Conservation (phyloP, 2,888 invertebrate genomes). For the Machimus rusticus region DNA sequence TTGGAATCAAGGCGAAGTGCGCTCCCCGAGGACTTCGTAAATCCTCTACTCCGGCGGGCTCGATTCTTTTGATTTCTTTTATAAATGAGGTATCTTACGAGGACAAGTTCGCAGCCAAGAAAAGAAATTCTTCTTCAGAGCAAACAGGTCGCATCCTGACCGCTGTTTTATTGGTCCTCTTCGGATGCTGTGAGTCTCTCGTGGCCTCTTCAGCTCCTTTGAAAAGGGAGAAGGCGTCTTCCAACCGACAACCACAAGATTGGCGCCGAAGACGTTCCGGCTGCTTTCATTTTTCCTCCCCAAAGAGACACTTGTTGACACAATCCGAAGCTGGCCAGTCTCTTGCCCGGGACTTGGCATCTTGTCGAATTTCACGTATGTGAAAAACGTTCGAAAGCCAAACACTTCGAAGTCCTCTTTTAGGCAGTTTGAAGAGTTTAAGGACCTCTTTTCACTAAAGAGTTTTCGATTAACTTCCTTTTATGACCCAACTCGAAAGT, state of each 20-base stretch:
- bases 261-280: not conserved
- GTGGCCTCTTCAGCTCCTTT: slow-evolving; percentile 8
- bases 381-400: not conserved
- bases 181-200: not conserved
- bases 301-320: slow-evolving; percentile 31
- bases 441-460: not conserved
- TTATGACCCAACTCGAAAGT: not conserved
- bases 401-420: not conserved
- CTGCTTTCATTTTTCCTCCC: not conserved
- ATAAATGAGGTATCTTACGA: not conserved
- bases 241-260: slow-evolving; percentile 1
- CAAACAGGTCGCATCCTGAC: not conserved
- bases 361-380: not conserved
- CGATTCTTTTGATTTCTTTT: not conserved
- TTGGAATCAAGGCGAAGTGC: not conserved
- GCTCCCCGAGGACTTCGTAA: not conserved
- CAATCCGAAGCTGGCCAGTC: not conserved
- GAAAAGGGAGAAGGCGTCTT: not conserved
- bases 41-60: not conserved
- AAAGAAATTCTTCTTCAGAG: not conserved
- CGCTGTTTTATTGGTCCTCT: not conserved
- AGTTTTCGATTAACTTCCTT: slow-evolving; percentile 25
- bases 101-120: not conserved
- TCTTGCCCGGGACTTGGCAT: not conserved
- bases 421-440: not conserved